Base-by-base conservation (phyloP, 2,113 vertebrate species). In the Colius striatus region DNA sequence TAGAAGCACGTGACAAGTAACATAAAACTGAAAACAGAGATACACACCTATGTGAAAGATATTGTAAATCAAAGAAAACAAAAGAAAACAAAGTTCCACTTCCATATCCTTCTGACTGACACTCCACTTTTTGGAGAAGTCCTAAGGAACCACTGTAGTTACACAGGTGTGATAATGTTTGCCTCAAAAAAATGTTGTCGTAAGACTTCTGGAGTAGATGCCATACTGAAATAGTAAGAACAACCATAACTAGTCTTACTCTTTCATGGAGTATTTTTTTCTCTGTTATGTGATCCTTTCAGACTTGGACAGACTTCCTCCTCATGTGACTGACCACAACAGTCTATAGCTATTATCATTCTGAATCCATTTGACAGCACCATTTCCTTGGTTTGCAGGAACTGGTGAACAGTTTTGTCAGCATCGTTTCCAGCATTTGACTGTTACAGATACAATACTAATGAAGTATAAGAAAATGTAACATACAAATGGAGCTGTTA, bases 381-480 rank as follows among this genome's bases (percentile, higher is more conserved):
- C n/a, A 71, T 48, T 94, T 92, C 87, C 88, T 89, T 94, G 85
- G 18, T 81, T 77, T 77, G 18, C n/a, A 81, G 74, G 60, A 73
- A 83, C 63, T 70, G 60, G 68, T 76, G 80, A 95, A 91, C 55
- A 63, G 65, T 76, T 93, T 81, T 87, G 93, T 93, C 82, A 87
- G 87, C 75, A 72, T 20, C 38, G 51, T 92, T 93, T 94, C 90
- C 82, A 76, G 51, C 65, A 30, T 94, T 95, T 84, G 72, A 68
- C 82, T 84, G 70, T 73, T 76, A 84, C 90, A 96, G 79, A 82
- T 81, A 73, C 5, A 38, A 80, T 74, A 75, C 74, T 62, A 70
- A 62, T 87, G 93, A 94, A 94, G 73, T 63, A 73, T 60, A 78
- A 87, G 87, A 95, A 95, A 95, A 87, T 48, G 70, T 72, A 68